Percentiles rank a stretch among this genome's conserved stretches.
These are phyloP conservation scores for Marcusenius ussheri DNA, from an alignment of 2,113 vertebrate genomes.

Conservation along the genomic window DNA sequence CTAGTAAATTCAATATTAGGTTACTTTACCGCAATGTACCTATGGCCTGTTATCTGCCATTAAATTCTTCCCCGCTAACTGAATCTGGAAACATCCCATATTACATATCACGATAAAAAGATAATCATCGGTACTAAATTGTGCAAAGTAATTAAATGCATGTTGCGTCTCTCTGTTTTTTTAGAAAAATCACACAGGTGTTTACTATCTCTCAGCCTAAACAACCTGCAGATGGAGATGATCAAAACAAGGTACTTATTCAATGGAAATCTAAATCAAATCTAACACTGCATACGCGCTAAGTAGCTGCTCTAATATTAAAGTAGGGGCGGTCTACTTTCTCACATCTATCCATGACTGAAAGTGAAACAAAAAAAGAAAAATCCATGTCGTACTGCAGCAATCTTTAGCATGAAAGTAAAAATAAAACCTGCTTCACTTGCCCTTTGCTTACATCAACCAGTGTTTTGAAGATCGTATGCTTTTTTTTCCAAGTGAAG, in stretches of 20 bases:
- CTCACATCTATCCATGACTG: not conserved
- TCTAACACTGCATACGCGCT: not conserved
- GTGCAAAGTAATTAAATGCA: not conserved
- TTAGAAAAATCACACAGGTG: not conserved
- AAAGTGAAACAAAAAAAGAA: not conserved
- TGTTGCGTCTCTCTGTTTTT: not conserved
- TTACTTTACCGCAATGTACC: slow-evolving; percentile 3
- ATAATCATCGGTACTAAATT: not conserved
- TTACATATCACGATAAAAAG: not conserved
- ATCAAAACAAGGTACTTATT: not conserved
- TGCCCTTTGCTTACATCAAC: not conserved
- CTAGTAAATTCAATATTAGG: not conserved
- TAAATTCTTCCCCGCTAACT: not conserved
- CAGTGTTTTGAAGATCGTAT: not conserved
- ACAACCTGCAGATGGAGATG: not conserved
- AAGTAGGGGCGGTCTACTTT: not conserved
- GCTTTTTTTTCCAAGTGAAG: not conserved
- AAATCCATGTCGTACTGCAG: not conserved
- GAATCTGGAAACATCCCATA: not conserved
- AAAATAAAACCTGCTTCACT: not conserved
- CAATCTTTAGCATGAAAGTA: not conserved
- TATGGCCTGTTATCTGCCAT: not conserved
- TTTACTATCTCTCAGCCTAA: not conserved
- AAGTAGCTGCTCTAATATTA: not conserved
- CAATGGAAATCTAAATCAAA: not conserved